phyloP scores from a whole-genome alignment of 2,888 invertebrate genomes.

The Phortica okadai region DNA sequence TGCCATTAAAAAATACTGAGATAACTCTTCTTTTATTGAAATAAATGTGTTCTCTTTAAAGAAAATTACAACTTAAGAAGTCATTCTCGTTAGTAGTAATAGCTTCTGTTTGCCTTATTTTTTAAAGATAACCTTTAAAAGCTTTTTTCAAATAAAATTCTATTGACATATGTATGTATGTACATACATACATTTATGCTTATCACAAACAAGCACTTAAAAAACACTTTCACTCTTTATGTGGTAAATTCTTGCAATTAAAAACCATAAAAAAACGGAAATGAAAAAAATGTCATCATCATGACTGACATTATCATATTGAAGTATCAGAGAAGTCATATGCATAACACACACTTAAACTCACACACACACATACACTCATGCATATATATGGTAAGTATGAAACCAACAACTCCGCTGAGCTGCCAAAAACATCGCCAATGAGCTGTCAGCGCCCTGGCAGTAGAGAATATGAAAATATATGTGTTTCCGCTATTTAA shows the following conservation, averaged over 20 bases:
- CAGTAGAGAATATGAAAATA: slow-evolving; percentile 41
- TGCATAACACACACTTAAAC: background rate
- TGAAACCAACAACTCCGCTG: background rate
- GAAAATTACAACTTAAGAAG: too few relatives aligned
- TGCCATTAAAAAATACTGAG: too few relatives aligned
- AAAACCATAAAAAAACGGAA: slow-evolving; percentile 9
- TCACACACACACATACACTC: background rate
- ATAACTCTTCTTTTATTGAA: too few relatives aligned
- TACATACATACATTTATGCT: too few relatives aligned
- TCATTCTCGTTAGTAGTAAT: too few relatives aligned
- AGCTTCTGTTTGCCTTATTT: too few relatives aligned
- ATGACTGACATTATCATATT: slow-evolving; percentile 59
- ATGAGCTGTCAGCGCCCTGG: background rate
- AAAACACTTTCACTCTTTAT: background rate
- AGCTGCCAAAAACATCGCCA: slow-evolving; percentile 9
- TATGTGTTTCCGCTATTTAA: slow-evolving; percentile 52
- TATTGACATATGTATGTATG: background rate
- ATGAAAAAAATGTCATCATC: background rate
- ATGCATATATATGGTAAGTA: background rate
- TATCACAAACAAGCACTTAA: background rate
- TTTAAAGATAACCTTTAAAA: too few relatives aligned
- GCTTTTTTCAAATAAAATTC: too few relatives aligned
- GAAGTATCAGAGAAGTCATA: slow-evolving; percentile 49
- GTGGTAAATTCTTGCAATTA: background rate
- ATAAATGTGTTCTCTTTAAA: too few relatives aligned